phyloP scores from a whole-genome alignment of 2,797 vertebrate genomes.

The Carcharodon carcharias region DNA sequence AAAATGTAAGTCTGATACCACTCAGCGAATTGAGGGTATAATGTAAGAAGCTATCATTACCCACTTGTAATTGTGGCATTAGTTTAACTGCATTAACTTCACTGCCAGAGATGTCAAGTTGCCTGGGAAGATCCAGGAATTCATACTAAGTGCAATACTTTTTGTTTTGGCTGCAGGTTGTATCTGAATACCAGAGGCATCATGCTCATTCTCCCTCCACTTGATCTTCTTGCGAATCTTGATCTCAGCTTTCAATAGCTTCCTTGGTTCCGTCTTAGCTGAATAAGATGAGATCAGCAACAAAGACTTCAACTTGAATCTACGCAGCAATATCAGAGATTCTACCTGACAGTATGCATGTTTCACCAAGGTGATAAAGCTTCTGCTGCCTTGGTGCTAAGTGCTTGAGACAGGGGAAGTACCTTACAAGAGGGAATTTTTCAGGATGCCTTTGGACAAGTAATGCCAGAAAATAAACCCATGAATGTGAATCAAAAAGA shows the following conservation, averaged over 20 bases:
- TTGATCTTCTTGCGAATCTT: background rate
- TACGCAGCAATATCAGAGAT: background rate
- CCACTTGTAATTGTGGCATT: background rate
- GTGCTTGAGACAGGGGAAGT: background rate
- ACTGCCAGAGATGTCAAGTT: background rate
- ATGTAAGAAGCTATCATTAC: background rate
- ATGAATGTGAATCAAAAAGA: slow-evolving; percentile 74
- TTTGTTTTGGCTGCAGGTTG: slow-evolving; percentile 15
- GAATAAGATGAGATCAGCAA: background rate
- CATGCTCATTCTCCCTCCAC: background rate
- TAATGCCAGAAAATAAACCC: slow-evolving; percentile 73
- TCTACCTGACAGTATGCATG: background rate
- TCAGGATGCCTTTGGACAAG: slow-evolving; percentile 53
- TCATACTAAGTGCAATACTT: background rate
- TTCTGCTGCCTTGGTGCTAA: background rate
- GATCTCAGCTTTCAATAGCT: background rate
- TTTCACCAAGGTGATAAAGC: background rate
- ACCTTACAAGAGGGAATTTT: background rate
- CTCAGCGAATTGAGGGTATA: background rate
- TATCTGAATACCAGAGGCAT: background rate
- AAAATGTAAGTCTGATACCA: background rate
- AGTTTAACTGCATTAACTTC: background rate
- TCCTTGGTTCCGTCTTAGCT: background rate
- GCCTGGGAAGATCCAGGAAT: background rate
- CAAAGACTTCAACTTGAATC: background rate